Evolutionary conservation across 2,797 vertebrate species (phyloP).

Genomic region (Gymnoscopelus braueri): DNA sequence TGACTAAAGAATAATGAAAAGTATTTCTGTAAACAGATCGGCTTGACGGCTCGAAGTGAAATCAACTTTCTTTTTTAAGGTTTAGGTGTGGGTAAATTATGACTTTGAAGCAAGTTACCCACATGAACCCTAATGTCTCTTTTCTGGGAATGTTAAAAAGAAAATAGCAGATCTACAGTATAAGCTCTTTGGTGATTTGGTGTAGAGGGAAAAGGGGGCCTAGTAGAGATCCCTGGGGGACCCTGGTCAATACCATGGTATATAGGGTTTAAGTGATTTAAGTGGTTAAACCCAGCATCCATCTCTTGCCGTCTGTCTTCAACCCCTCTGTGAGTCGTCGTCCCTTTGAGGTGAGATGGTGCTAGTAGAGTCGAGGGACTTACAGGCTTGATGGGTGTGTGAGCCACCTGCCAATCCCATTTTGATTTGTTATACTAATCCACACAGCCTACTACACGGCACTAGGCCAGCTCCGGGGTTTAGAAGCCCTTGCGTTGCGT

Average conservation of each 20-base stretch:
- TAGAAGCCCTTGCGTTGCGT: slow-evolving; percentile 16
- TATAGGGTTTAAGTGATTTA: slow-evolving; percentile 30
- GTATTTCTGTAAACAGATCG: slow-evolving; percentile 40
- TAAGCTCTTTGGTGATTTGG: no score
- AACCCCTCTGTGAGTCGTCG: slow-evolving; percentile 37
- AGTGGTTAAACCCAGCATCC: slow-evolving; percentile 43
- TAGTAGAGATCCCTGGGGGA: no score
- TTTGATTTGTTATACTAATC: slow-evolving; percentile 75
- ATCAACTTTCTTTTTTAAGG: not conserved
- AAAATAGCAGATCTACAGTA: no score
- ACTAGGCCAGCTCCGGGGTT: slow-evolving; percentile 15
- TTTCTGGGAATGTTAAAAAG: no score
- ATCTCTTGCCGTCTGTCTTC: slow-evolving; percentile 40
- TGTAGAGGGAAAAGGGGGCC: no score
- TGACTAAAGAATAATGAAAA: slow-evolving; percentile 48
- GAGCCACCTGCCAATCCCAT: slow-evolving; percentile 73
- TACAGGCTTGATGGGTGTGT: slow-evolving; percentile 63
- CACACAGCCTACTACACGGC: slow-evolving; percentile 49
- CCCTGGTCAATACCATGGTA: no score
- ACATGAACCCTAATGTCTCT: no score
- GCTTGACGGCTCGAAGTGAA: slow-evolving; percentile 6
- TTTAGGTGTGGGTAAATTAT: no score
- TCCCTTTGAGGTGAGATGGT: slow-evolving; percentile 49
- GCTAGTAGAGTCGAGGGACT: slow-evolving; percentile 61
- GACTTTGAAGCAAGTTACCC: no score